Evolutionary conservation across 2,888 invertebrate genomes (phyloP).

Genomic region (Pyralis farinalis): DNA sequence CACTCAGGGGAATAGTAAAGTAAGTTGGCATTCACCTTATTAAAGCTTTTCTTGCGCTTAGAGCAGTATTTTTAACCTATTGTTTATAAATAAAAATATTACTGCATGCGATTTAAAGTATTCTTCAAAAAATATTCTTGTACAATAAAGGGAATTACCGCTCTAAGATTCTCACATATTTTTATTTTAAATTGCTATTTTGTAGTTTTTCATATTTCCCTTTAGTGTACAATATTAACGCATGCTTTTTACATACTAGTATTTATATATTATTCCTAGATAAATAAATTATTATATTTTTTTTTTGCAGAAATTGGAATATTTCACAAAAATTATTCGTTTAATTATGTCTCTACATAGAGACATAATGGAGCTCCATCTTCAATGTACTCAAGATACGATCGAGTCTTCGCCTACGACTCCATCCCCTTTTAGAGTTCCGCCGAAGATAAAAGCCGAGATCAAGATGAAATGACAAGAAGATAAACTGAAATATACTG

Average conservation of each 20-base stretch:
- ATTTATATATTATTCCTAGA: not conserved
- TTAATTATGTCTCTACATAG: slow-evolving; percentile 68
- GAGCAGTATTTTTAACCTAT: slow-evolving; percentile 56
- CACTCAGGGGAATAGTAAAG: slow-evolving; percentile 76
- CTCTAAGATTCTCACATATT: slow-evolving; percentile 55
- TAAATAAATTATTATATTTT: slow-evolving; percentile 5
- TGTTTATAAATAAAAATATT: slow-evolving; percentile 23
- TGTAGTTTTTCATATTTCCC: slow-evolving; percentile 50
- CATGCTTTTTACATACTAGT: slow-evolving; percentile 36
- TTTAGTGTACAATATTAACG: slow-evolving; percentile 77
- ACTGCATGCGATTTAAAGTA: slow-evolving; percentile 60
- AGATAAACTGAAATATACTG: slow-evolving; percentile 32
- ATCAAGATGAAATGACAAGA: slow-evolving; percentile 65
- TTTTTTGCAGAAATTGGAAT: slow-evolving; percentile 63
- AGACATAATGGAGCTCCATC: slow-evolving; percentile 65
- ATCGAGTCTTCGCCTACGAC: slow-evolving; percentile 24
- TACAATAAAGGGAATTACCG: slow-evolving; percentile 79
- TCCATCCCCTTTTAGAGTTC: slow-evolving; percentile 37
- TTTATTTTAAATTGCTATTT: slow-evolving; percentile 18
- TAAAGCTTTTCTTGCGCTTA: slow-evolving; percentile 64
- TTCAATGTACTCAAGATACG: slow-evolving; percentile 44
- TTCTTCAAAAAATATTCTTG: slow-evolving; percentile 40
- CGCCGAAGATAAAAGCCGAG: slow-evolving; percentile 58
- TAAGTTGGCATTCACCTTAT: slow-evolving; percentile 59
- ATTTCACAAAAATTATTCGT: slow-evolving; percentile 68